These are phyloP conservation scores for Dynastes tityus DNA, from an alignment of 2,888 invertebrate species.

Conservation along the genomic window DNA sequence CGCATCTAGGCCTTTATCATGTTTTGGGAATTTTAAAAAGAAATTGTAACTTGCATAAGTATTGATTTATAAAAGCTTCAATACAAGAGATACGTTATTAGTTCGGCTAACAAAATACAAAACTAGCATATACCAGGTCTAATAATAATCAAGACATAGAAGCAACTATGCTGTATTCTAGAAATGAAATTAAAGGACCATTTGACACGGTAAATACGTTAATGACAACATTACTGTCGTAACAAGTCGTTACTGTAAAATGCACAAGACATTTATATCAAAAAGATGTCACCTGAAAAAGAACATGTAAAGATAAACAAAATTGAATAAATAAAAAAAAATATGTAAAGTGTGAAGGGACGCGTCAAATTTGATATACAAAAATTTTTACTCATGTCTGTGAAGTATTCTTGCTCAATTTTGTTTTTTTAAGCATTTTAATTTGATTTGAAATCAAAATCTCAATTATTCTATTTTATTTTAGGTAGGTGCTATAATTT, in stretches of 20 bases:
- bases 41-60: conserved; percentile 14
- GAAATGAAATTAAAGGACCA: conserved; percentile 35
- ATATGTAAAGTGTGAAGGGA: conserved; percentile 40
- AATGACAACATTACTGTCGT: conserved; percentile 51
- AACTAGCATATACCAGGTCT: conserved; percentile 26
- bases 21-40: not conserved
- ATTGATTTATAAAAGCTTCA: conserved; percentile 7
- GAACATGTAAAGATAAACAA: conserved; percentile 1
- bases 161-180: conserved; percentile 31
- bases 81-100: conserved; percentile 1
- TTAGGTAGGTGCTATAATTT: too few species aligned
- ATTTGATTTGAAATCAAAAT: too few species aligned
- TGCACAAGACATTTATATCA: conserved; percentile 59
- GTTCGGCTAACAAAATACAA: conserved; percentile 40
- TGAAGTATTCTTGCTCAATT: too few species aligned
- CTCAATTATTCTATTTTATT: too few species aligned
- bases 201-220: conserved; percentile 38
- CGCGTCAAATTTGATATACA: not conserved
- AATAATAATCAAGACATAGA: conserved; percentile 17
- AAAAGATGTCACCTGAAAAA: conserved; percentile 47
- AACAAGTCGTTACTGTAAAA: conserved; percentile 62
- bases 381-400: not conserved
- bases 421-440: too few species aligned
- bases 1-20: too few species aligned
- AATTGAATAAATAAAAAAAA: conserved; percentile 24